Evolutionary conservation across 1,140 invertebrate species (phyloP).

Genomic region (Hesperophylax magnus): DNA sequence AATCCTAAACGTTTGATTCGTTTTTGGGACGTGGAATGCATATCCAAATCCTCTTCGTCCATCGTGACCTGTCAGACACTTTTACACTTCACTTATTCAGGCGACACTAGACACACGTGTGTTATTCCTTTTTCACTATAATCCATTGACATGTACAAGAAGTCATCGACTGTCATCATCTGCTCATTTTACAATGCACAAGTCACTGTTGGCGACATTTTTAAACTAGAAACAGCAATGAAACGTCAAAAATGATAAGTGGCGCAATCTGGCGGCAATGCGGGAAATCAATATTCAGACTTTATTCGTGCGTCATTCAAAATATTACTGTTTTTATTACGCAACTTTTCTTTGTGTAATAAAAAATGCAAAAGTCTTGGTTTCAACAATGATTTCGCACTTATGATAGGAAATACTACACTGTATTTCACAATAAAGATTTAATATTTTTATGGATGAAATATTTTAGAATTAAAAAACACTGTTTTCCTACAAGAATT

Average conservation of each 20-base stretch:
- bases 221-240: constrained; percentile 41
- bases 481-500: no score
- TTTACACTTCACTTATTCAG: constrained; percentile 27
- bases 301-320: constrained; percentile 23
- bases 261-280: constrained; percentile 25
- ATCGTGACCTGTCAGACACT: constrained; percentile 26
- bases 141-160: constrained; percentile 28
- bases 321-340: constrained; percentile 20
- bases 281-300: constrained; percentile 11
- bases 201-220: constrained; percentile 50
- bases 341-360: not conserved
- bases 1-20: constrained; percentile 46
- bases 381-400: no score
- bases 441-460: no score
- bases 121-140: constrained; percentile 2
- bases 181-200: constrained; percentile 46
- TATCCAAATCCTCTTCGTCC: constrained; percentile 45
- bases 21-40: constrained; percentile 27
- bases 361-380: no score
- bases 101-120: constrained; percentile 31
- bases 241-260: constrained; percentile 44
- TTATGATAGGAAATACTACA: no score
- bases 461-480: no score
- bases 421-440: no score
- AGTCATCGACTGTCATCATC: constrained; percentile 47